Base-by-base conservation (phyloP, 2,797 vertebrate genomes). In the Hybognathus amarus region DNA sequence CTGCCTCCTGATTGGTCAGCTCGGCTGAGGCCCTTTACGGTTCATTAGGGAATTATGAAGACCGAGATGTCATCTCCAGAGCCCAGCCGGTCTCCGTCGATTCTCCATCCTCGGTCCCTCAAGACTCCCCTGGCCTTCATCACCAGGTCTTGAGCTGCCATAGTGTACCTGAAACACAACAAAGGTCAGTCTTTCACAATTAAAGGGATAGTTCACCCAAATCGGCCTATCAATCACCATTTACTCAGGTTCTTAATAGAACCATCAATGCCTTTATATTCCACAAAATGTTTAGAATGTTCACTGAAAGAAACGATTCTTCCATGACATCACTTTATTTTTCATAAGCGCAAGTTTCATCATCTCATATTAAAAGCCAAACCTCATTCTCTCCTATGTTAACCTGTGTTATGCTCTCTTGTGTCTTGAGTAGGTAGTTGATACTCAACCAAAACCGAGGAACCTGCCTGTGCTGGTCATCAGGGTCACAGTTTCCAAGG, bases 21-120 rank as follows among this genome's bases (percentile, higher is more conserved):
- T 87, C 3, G 78, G 85, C 89, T 95, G 94, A 85, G 93, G 94
- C 89, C 95, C 95, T 88, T 93, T 96, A 69, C 96, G 96, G 0
- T 96, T 94, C 93, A 96, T 92, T 87, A 99, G 94, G 63, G 98
- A 88, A 99, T 98, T 92, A 99, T 96, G 79, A 97, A 99, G 91
- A 98, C 97, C 0, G 98, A 98, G 91, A 99, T 99, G 95, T 99
- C 98, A 0, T 99, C 98, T 89, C 97, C 98, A 0, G 98, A 99
- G 75, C 98, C 98, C 88, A 98, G 94, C 86, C 96, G 93, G 91
- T 99, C 97, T 13, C 96, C 96, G 50, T 96, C 95, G 91, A 99
- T 99, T 88, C 98, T 95, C 98, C 98, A 99, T 90, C 97, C 97
- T 88, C 97, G 94, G 89, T 99, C 98, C 91, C 96, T 98, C 91